Base-by-base conservation (phyloP, 2,797 vertebrate genomes). In the Gallinago solitaria region DNA sequence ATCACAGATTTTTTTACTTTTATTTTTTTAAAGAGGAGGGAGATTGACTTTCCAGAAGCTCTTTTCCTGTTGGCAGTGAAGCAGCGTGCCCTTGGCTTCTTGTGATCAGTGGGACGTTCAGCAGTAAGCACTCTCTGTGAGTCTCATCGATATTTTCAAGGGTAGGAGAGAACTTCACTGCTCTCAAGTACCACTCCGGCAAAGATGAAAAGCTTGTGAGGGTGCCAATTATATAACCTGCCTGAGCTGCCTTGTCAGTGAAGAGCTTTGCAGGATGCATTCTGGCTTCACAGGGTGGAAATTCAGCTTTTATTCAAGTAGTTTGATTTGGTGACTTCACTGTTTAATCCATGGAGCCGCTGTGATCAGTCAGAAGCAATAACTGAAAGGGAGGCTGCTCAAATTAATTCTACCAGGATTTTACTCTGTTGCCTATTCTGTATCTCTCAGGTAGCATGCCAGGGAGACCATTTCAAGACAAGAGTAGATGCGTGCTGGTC, bases 131-230 rank as follows among this genome's bases (percentile, higher is more conserved):
- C 68, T 53, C 53, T 60, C 73, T 68, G 43, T 11, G 50, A 81
- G 77, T 83, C 89, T 79, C 87, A 70, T 74, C 7, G 1, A 90
- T 93, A 77, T 90, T 92, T 96, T 92, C 74, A 70, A 95, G 95
- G 45, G 76, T 69, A 85, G 83, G 47, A 87, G 86, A 85, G 83
- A 93, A 90, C 75, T 93, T 96, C 81, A 77, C 69, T 96, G 51
- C 48, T 71, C 83, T 93, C 0, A 16, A 96, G 93, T 39, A 78
- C 91, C 92, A 94, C 89, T 96, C 90, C 85, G 84, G 47, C 70
- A 69, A 77, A 79, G 78, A 95, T 92, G 65, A 95, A 95, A 96
- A 93, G 74, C 90, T 83, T 94, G 59, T 61, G 73, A 94, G 57
- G 80, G 41, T 93, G 89, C 67, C 94, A 67, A 61, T 96, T 97